Base-by-base conservation (phyloP, 2,113 vertebrate species). In the Excalfactoria chinensis region DNA sequence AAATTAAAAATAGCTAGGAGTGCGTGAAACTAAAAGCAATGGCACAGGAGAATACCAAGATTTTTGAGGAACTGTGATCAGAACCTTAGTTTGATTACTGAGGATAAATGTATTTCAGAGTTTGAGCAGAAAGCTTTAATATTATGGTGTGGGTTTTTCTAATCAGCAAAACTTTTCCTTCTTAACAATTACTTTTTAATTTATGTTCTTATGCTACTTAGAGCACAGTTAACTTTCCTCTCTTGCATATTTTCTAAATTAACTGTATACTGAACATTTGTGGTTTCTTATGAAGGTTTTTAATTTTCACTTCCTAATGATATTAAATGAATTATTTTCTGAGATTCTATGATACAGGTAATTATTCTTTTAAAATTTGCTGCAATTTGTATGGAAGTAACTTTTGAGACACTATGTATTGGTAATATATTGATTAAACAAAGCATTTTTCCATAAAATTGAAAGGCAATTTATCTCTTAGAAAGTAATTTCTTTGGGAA, bases 401-500 rank as follows among this genome's bases (percentile, higher is more conserved):
- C 44, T 84, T 80, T 74, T 58, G 67, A 92, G 48, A 80, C 92
- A 59, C 75, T 91, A 12, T n/a, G 10, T 97, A 95, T 97, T 97
- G 97, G 96, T 96, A 97, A 90, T 89, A 73, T 86, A 96, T 97
- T 97, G 90, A 82, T 95, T 97, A 95, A 97, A 94, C 82, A 95
- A 83, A 87, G 79, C 64, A 83, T 91, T 94, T 97, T 98, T 97
- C 95, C 93, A 34, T 97, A 97, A 97, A 97, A 97, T 97, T 96
- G 96, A 96, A 97, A 97, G 96, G 91, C 81, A 18, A 97, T 98
- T 98, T 97, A 89, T 98, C 95, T 97, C 94, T 77, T 93, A 93
- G 97, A 97, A 98, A 96, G 97, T 96, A 97, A 97, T 98, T 98
- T 98, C 97, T 98, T 97, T 96, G 96, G 94, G 96, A 98, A 97